phyloP scores from a whole-genome alignment of 2,888 invertebrate genomes.

The Apamea anceps region DNA sequence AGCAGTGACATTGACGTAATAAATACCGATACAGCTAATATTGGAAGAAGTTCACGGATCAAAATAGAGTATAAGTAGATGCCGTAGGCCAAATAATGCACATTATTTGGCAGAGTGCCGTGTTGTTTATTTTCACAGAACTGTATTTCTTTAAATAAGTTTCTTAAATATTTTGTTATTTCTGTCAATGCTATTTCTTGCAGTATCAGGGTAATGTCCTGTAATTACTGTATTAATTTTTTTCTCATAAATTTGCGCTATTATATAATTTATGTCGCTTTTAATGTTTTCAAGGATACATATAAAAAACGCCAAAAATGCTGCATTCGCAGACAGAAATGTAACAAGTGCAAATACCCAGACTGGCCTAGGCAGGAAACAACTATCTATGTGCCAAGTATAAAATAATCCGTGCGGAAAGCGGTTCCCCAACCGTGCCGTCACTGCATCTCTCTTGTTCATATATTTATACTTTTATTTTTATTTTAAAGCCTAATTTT shows the following conservation, averaged over 20 bases:
- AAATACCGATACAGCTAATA: constrained; percentile 59
- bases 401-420: neutral
- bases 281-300: neutral
- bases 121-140: constrained; percentile 56
- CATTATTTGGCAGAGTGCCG: constrained; percentile 59
- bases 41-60: constrained; percentile 50
- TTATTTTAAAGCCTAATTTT: neutral
- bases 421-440: neutral
- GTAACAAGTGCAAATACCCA: neutral
- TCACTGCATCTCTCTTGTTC: neutral
- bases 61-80: constrained; percentile 55
- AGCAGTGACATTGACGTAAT: constrained; percentile 57
- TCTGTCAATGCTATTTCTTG: constrained; percentile 22
- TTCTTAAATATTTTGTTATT: constrained; percentile 29
- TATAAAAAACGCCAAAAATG: neutral
- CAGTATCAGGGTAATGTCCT: constrained; percentile 46
- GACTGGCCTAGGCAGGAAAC: neutral
- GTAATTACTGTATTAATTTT: neutral
- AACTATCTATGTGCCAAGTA: constrained; percentile 4
- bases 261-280: neutral
- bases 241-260: neutral
- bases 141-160: constrained; percentile 65
- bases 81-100: constrained; percentile 54
- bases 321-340: neutral
- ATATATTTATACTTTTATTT: too few relatives aligned